Conservation (phyloP, 1,140 invertebrate species). For the Dendrolimus kikuchii region DNA sequence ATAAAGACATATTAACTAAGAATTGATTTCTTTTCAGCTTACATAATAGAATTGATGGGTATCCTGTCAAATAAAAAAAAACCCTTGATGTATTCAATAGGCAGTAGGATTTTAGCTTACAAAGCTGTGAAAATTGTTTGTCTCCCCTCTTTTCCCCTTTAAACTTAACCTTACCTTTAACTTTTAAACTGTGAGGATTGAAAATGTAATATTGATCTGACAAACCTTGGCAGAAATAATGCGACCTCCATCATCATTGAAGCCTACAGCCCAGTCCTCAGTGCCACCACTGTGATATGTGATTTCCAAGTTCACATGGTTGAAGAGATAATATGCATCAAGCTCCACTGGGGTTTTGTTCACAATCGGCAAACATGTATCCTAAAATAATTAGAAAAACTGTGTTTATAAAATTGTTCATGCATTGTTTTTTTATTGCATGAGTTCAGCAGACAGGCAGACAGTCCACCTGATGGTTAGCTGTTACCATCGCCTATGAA, state of each 20-base stretch:
- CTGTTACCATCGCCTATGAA: no score
- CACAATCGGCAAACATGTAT: slow-evolving; percentile 58
- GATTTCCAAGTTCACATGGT: slow-evolving; percentile 95
- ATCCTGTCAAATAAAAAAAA: no score
- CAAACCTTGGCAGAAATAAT: slow-evolving; percentile 87
- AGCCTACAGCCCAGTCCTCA: slow-evolving; percentile 88
- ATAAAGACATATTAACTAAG: no score
- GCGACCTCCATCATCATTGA: slow-evolving; percentile 86
- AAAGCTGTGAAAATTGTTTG: no score
- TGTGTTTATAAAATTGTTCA: background rate
- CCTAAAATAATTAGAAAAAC: slow-evolving; percentile 21
- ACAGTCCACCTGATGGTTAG: no score
- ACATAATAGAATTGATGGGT: no score
- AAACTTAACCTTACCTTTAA: background rate
- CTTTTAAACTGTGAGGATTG: background rate
- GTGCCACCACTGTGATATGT: slow-evolving; percentile 91
- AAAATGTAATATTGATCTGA: background rate
- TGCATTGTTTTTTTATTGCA: no score
- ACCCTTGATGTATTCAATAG: no score
- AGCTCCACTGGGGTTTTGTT: slow-evolving; percentile 72
- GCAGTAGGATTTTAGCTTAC: no score
- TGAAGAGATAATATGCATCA: slow-evolving; percentile 93
- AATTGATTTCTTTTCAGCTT: no score
- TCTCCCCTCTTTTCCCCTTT: background rate
- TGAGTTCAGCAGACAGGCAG: no score